phyloP scores from a whole-genome alignment of 2,888 invertebrate genomes.

The Tanytarsus gracilentus region DNA sequence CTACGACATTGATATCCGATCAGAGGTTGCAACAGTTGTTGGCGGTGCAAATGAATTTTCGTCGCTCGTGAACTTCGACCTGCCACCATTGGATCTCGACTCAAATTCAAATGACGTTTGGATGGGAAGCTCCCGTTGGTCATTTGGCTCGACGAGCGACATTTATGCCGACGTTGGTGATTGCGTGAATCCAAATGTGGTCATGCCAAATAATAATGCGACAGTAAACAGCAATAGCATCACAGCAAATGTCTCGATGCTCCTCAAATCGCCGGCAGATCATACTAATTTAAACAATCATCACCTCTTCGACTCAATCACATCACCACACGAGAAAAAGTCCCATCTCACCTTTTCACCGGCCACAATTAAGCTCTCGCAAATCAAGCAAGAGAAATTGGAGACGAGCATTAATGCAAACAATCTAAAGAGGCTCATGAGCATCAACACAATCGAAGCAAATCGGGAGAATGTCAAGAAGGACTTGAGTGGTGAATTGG shows the following conservation, averaged over 20 bases:
- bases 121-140: constrained; percentile 31
- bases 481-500: constrained; percentile 54
- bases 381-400: constrained; percentile 31
- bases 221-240: background rate
- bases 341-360: constrained; percentile 66
- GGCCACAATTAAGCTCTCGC: constrained; percentile 52
- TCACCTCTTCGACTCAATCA: constrained; percentile 42
- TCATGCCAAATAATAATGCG: constrained; percentile 53
- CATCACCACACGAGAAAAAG: constrained; percentile 57
- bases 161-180: constrained; percentile 65
- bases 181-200: constrained; percentile 74
- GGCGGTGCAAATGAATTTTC: constrained; percentile 61
- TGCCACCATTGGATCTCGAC: constrained; percentile 44
- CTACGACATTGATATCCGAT: constrained; percentile 82
- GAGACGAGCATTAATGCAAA: constrained; percentile 17
- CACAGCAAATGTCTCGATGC: constrained; percentile 13
- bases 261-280: constrained; percentile 37
- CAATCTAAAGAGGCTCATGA: constrained; percentile 45
- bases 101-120: constrained; percentile 37
- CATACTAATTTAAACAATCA: constrained; percentile 36
- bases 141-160: constrained; percentile 60
- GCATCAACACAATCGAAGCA: constrained; percentile 36
- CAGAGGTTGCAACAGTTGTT: constrained; percentile 71
- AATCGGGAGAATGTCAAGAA: constrained; percentile 48
- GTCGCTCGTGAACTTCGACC: constrained; percentile 40